These are phyloP conservation scores for Drosophila paranaensis DNA, from an alignment of 2,888 invertebrate species.

Conservation along the genomic window DNA sequence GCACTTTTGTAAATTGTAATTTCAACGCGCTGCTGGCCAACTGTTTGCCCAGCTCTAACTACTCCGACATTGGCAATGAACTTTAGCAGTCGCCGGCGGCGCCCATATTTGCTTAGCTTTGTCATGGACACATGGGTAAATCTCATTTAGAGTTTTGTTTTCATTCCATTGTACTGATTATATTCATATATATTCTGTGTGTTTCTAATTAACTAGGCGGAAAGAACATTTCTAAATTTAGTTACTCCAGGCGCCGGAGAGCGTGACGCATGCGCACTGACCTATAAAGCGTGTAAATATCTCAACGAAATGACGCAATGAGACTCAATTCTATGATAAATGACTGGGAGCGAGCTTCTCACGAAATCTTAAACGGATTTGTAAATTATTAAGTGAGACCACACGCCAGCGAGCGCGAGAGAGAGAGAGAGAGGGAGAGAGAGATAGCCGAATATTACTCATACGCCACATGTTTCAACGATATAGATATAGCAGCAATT, in stretches of 20 bases:
- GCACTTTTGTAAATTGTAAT: constrained; percentile 25
- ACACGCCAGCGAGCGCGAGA: too few species aligned
- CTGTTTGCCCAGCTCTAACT: constrained; percentile 31
- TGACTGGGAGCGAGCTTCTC: constrained; percentile 2
- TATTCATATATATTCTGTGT: constrained; percentile 9
- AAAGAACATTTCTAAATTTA: constrained; percentile 35
- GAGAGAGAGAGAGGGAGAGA: background rate
- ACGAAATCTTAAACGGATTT: constrained; percentile 18
- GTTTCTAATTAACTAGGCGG: constrained; percentile 31
- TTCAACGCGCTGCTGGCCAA: constrained; percentile 27
- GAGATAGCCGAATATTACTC: background rate
- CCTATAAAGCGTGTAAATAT: constrained; percentile 36
- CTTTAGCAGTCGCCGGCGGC: constrained; percentile 29
- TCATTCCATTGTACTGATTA: background rate
- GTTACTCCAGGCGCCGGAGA: constrained; percentile 23
- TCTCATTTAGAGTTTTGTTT: constrained; percentile 34
- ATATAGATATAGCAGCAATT: background rate
- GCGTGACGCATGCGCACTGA: constrained; percentile 39
- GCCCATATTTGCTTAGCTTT: constrained; percentile 33
- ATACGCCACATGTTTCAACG: constrained; percentile 2
- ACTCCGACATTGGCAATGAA: constrained; percentile 64
- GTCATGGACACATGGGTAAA: constrained; percentile 61
- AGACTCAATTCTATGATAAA: constrained; percentile 8
- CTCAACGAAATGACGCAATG: constrained; percentile 58
- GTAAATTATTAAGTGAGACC: constrained; percentile 5